Conservation (phyloP, 2,888 invertebrate species). For the Sinelater perroti region DNA sequence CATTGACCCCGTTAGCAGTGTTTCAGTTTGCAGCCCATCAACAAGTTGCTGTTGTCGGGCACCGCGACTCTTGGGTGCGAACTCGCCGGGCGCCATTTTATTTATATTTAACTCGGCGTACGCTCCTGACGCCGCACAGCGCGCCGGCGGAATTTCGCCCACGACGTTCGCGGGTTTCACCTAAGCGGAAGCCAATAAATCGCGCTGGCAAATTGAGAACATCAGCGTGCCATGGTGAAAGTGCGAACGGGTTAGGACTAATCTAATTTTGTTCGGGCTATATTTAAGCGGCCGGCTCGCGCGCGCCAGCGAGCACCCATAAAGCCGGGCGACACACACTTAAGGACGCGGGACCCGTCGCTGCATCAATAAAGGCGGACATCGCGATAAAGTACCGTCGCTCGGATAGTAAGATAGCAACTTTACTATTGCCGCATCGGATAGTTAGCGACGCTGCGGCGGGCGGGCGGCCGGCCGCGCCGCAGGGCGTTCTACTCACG, state of each 20-base stretch:
- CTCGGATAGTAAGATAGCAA: slow-evolving; percentile 35
- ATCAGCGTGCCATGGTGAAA: neutral
- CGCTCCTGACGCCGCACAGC: neutral
- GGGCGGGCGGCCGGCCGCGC: too few species aligned
- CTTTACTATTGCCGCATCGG: slow-evolving; percentile 23
- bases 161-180: neutral
- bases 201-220: neutral
- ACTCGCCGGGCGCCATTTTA: too few species aligned
- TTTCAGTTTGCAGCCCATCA: too few species aligned
- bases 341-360: slow-evolving; percentile 31
- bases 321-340: slow-evolving; percentile 24
- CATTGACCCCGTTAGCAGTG: too few species aligned
- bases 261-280: slow-evolving; percentile 8
- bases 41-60: too few species aligned
- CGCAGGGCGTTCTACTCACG: slow-evolving; percentile 35
- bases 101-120: neutral
- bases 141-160: too few species aligned
- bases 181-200: neutral
- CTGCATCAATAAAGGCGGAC: slow-evolving; percentile 33
- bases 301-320: slow-evolving; percentile 9
- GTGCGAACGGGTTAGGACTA: neutral
- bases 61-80: too few species aligned
- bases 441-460: too few species aligned
- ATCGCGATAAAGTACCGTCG: slow-evolving; percentile 31
- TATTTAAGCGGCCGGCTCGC: slow-evolving; percentile 6